Percentiles rank a stretch among this genome's conserved stretches.
Evolutionary conservation across 2,888 invertebrate species (phyloP).

Genomic region (Caenorhabditis japonica): DNA sequence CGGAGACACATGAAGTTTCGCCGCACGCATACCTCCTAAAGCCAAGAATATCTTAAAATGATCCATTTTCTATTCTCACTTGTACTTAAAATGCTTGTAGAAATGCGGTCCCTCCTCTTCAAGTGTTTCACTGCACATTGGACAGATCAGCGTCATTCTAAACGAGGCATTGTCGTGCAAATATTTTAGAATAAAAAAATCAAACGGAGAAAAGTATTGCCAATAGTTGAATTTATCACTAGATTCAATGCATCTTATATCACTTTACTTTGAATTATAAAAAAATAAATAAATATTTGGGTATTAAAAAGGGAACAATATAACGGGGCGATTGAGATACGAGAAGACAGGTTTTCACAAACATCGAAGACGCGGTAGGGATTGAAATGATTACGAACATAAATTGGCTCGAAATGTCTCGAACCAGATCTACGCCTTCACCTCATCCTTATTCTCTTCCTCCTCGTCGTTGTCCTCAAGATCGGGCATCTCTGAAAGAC

Average conservation of each 20-base stretch:
- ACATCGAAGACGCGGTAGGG: slow-evolving; percentile 6
- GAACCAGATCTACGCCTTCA: slow-evolving; percentile 27
- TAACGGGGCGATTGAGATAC: slow-evolving; percentile 34
- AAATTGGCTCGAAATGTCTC: too few species aligned
- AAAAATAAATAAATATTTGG: too few species aligned
- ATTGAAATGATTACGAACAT: too few species aligned
- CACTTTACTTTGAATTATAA: slow-evolving; percentile 28
- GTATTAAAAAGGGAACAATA: slow-evolving; percentile 1
- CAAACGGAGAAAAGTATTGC: not conserved
- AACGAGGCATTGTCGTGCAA: not conserved
- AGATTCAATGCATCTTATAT: slow-evolving; percentile 4
- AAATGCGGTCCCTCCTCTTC: slow-evolving; percentile 16
- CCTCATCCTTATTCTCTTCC: slow-evolving; percentile 38
- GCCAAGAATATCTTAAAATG: not conserved
- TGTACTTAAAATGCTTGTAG: slow-evolving; percentile 42
- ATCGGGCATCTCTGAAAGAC: slow-evolving; percentile 61
- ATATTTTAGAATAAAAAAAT: not conserved
- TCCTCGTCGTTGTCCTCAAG: slow-evolving; percentile 67
- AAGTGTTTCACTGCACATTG: slow-evolving; percentile 20
- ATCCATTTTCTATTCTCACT: not conserved
- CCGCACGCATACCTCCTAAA: slow-evolving; percentile 29
- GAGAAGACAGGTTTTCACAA: slow-evolving; percentile 24
- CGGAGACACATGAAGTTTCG: slow-evolving; percentile 1
- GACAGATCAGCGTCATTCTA: slow-evolving; percentile 18
- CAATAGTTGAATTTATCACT: too few species aligned